Conservation (phyloP, 2,797 vertebrate species). For the Carapus acus region DNA sequence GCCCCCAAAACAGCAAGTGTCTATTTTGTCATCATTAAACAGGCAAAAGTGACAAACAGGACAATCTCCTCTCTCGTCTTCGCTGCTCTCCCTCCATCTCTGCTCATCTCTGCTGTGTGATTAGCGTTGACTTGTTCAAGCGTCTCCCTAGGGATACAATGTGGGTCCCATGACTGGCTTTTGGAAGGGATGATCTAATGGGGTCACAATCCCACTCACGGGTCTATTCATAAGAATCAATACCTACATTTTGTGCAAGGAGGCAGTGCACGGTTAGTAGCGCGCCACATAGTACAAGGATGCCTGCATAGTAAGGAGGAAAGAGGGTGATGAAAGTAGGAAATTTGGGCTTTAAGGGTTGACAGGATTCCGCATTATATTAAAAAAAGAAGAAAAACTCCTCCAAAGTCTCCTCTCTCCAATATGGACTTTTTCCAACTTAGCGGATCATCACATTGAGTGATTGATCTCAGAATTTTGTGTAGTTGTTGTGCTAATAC, state of each 20-base stretch:
- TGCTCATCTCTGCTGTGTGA: conserved; percentile 40
- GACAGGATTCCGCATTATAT: conserved; percentile 52
- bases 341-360: conserved; percentile 46
- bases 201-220: conserved; percentile 67
- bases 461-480: conserved; percentile 26
- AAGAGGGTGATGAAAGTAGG: conserved; percentile 37
- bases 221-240: conserved; percentile 69
- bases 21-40: conserved; percentile 8
- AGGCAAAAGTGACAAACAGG: conserved; percentile 9
- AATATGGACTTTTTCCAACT: conserved; percentile 27
- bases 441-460: conserved; percentile 22
- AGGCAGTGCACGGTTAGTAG: conserved; percentile 45
- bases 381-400: conserved; percentile 48
- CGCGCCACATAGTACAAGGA: conserved; percentile 20
- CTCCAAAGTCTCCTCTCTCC: conserved; percentile 41
- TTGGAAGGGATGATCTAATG: conserved; percentile 69
- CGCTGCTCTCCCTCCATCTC: conserved; percentile 15
- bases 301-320: conserved; percentile 34
- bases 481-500: background rate
- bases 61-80: conserved; percentile 3
- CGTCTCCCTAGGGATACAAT: conserved; percentile 55
- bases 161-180: conserved; percentile 58
- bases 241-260: conserved; percentile 59
- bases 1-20: conserved; percentile 1
- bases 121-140: conserved; percentile 59